phyloP scores from a whole-genome alignment of 2,888 invertebrate species.

The Onchidella celtica region DNA sequence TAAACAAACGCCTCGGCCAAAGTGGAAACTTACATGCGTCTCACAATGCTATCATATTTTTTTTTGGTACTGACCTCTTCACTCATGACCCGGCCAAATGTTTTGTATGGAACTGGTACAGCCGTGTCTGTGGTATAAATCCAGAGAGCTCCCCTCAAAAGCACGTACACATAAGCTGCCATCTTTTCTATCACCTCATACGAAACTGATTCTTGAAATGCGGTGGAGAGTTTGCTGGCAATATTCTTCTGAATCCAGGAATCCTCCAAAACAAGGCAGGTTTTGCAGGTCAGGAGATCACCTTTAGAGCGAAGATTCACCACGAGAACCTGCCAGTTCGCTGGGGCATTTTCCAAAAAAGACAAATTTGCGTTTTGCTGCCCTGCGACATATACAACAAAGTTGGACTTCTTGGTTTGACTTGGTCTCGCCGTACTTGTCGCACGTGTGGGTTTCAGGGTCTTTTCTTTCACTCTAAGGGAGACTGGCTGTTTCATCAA shows the following conservation, averaged over 20 bases:
- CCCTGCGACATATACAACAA: background rate
- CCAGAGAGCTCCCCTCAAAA: background rate
- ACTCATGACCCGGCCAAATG: background rate
- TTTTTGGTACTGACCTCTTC: too few species aligned
- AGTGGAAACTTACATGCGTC: too few species aligned
- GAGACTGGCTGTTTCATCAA: background rate
- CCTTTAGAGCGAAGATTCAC: background rate
- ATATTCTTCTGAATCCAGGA: background rate
- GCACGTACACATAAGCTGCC: background rate
- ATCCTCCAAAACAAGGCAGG: background rate
- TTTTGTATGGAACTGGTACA: background rate
- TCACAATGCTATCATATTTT: too few species aligned
- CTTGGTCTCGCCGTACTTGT: background rate
- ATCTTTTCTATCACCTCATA: background rate
- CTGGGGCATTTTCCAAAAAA: background rate
- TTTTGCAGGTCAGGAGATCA: background rate
- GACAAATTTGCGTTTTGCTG: background rate
- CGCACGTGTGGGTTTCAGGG: background rate
- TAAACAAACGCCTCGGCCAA: too few species aligned
- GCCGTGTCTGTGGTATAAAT: background rate
- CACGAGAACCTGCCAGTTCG: background rate
- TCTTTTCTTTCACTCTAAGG: background rate
- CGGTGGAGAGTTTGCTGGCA: background rate
- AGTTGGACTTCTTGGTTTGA: background rate
- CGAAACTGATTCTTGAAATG: background rate